These are phyloP conservation scores for Pocillopora damicornis DNA, from an alignment of 64 coral and sea anemone species.

Conservation along the genomic window DNA sequence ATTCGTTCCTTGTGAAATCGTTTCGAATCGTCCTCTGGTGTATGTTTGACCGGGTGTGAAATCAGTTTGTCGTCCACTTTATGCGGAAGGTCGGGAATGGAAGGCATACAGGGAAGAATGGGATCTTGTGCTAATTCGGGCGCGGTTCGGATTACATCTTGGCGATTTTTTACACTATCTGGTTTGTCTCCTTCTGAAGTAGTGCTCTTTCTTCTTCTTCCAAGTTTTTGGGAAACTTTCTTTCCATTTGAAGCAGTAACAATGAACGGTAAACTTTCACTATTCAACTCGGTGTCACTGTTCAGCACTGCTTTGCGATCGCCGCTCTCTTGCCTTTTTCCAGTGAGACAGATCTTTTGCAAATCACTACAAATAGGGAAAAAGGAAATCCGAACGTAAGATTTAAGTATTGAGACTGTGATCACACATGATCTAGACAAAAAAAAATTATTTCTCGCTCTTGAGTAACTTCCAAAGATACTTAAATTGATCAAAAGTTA, in stretches of 20 bases:
- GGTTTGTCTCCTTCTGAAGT: background rate
- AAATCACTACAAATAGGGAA: slow-evolving; percentile 20
- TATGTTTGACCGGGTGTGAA: background rate
- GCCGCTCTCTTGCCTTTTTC: slow-evolving; percentile 20
- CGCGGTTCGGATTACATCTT: slow-evolving; percentile 4
- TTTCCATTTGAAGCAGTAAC: slow-evolving; percentile 10
- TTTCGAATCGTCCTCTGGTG: background rate
- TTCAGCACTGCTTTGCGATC: background rate
- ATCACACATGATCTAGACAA: too few species aligned
- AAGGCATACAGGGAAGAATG: background rate
- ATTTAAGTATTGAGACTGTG: background rate
- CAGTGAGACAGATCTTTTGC: slow-evolving; percentile 59
- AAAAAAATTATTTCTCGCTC: too few species aligned
- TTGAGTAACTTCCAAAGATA: too few species aligned
- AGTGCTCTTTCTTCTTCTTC: background rate
- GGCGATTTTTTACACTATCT: background rate
- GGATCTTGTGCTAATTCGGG: background rate
- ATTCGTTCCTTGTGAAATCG: slow-evolving; percentile 17
- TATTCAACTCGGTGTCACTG: background rate
- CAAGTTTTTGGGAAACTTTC: slow-evolving; percentile 9
- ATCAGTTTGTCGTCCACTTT: slow-evolving; percentile 1
- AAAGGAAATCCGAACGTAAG: background rate
- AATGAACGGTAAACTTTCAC: slow-evolving; percentile 6
- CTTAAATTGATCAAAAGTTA: too few species aligned
- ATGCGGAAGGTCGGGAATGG: background rate